Percentiles rank a stretch among this genome's conserved stretches.
These are phyloP conservation scores for Salmo trutta DNA, from an alignment of 2,797 vertebrate species.

Conservation along the genomic window DNA sequence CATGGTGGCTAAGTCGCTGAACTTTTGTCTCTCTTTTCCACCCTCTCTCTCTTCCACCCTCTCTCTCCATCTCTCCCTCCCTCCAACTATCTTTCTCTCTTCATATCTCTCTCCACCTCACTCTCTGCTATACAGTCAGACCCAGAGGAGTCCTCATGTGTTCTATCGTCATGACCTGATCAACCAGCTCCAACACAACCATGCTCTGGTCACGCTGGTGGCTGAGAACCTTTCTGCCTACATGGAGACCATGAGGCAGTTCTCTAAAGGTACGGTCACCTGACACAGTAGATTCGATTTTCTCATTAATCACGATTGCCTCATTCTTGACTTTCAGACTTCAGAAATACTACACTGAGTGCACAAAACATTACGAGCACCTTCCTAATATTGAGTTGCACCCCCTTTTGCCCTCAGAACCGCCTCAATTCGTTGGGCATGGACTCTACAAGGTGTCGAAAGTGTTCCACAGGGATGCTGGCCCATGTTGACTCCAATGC, in stretches of 20 bases:
- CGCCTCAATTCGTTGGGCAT: too few relatives aligned
- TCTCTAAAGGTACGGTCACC: slow-evolving; percentile 90
- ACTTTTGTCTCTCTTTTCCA: background rate
- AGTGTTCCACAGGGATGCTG: too few relatives aligned
- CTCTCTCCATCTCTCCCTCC: slow-evolving; percentile 6
- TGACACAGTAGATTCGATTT: background rate
- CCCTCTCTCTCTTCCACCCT: slow-evolving; percentile 12
- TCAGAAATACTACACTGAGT: too few relatives aligned
- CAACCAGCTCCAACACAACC: slow-evolving; percentile 99
- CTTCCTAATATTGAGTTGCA: too few relatives aligned
- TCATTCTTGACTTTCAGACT: background rate
- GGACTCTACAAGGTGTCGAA: too few relatives aligned
- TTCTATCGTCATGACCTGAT: slow-evolving; percentile 99
- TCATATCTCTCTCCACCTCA: background rate
- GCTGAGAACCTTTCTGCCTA: slow-evolving; percentile 98
- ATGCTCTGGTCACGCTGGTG: slow-evolving; percentile 95
- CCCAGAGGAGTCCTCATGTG: slow-evolving; percentile 95
- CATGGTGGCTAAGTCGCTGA: background rate
- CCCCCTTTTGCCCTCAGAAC: too few relatives aligned
- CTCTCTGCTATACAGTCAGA: slow-evolving; percentile 82
- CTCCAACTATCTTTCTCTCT: background rate
- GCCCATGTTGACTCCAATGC: too few relatives aligned
- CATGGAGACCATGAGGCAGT: slow-evolving; percentile 98
- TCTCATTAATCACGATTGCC: background rate
- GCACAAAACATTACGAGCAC: too few relatives aligned